Percentiles rank a stretch among this genome's conserved stretches.
These are phyloP conservation scores for Papilio elwesi DNA, from an alignment of 2,888 invertebrate genomes.

Conservation along the genomic window DNA sequence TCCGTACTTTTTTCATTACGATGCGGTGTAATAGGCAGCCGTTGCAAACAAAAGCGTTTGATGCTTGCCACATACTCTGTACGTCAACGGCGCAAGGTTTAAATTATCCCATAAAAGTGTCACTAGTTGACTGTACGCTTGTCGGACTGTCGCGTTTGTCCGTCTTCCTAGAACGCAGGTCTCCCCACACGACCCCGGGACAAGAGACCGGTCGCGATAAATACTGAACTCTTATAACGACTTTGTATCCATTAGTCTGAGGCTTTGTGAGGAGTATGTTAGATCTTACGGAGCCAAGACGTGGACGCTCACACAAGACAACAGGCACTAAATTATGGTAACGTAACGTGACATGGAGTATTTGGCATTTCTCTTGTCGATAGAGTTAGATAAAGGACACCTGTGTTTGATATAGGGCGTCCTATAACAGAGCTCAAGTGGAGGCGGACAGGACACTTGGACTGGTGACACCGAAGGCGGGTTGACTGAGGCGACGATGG, in stretches of 20 bases:
- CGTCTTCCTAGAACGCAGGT: conserved; percentile 57
- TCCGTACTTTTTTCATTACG: not conserved
- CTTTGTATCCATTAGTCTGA: conserved; percentile 40
- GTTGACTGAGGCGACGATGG: too few species aligned
- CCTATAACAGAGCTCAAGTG: too few species aligned
- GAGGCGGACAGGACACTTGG: too few species aligned
- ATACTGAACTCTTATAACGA: conserved; percentile 31
- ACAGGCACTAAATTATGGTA: too few species aligned
- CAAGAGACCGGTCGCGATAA: conserved; percentile 29
- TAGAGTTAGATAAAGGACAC: too few species aligned
- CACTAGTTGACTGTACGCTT: conserved; percentile 39
- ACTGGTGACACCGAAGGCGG: too few species aligned
- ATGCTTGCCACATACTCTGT: not conserved
- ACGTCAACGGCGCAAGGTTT: conserved; percentile 16
- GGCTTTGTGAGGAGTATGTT: too few species aligned
- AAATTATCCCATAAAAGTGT: conserved; percentile 12
- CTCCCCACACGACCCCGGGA: conserved; percentile 54
- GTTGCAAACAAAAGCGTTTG: conserved; percentile 2
- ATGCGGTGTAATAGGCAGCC: conserved; percentile 33
- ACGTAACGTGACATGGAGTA: too few species aligned
- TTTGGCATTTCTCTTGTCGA: too few species aligned
- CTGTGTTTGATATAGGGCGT: too few species aligned
- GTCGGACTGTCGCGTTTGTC: conserved; percentile 52
- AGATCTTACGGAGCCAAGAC: too few species aligned
- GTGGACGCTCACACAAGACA: too few species aligned